Evolutionary conservation across 2,888 invertebrate species (phyloP), one percentile per base, ranked within the genome.

Genomic region (Drosophila falleni): DNA sequence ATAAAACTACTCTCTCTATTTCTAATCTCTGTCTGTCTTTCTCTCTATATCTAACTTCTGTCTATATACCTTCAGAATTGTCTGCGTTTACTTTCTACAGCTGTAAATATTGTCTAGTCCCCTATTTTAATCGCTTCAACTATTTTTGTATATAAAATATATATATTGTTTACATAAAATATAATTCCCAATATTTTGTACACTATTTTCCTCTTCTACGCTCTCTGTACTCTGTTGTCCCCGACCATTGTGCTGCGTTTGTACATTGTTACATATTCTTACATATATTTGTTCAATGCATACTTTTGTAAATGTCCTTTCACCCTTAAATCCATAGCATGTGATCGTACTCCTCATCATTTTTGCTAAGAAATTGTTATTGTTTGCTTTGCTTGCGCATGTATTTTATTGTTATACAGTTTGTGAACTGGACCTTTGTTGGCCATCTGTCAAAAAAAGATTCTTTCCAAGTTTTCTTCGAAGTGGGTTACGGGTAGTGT

Each of bases 51-150:
- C 44, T 67, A 49, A 53, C 53, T 71, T 75, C 72, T 86, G 61
- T 80, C 70, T 78, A 55, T 71, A 44, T 60, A 77, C 55, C 63
- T 58, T 61, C 31, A 47, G 16, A 55, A 55, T 49, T 88, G 71
- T 83, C 80, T 78, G 54, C 71, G 68, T 72, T 78, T 70, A 66
- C 44, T 51, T 47, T 58, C 78, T 56, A 64, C 83, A 69, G 77
- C 77, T 83, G 83, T 83, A 88, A 56, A 78, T 86, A 78, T 74
- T 80, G 83, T 82, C 80, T 71, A 65, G 66, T 56, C 68, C 51
- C 55, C 10, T 39, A 44, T 13, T 33, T 74, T 61, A 37, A 67
- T 84, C 67, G 78, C 79, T 85, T 75, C 54, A 70, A 53, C 66
- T 62, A 51, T 31, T 37, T 58, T 56, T 74, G 74, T 81, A 71